Evolutionary conservation across 2,797 vertebrate species (phyloP).

Genomic region (Spinibarbus caldwelli): DNA sequence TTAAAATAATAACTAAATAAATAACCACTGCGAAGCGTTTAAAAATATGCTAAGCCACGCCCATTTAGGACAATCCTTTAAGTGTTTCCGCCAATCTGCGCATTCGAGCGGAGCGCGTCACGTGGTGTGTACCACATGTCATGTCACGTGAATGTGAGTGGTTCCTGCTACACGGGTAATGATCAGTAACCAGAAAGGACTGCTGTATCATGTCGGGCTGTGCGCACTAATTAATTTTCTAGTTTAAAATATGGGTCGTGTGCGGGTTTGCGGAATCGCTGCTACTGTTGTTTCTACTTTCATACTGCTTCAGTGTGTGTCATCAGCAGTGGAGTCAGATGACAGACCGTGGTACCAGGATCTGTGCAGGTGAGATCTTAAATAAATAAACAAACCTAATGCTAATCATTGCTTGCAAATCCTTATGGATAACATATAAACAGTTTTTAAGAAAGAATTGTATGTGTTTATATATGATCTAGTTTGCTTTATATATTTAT

Average conservation of each 20-base stretch:
- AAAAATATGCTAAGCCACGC: not conserved
- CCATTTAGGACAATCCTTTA: accelerated
- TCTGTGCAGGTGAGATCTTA: slow-evolving; percentile 76
- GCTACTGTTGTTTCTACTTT: slow-evolving; percentile 39
- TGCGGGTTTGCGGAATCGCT: slow-evolving; percentile 17
- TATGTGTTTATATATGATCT: not conserved
- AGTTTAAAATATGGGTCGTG: slow-evolving; percentile 62
- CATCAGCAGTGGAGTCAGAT: slow-evolving; percentile 51
- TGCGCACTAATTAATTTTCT: slow-evolving; percentile 49
- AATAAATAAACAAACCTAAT: slow-evolving; percentile 31
- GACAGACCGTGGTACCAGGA: slow-evolving; percentile 73
- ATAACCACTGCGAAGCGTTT: not conserved
- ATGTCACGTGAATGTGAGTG: slow-evolving; percentile 74
- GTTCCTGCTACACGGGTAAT: slow-evolving; percentile 73
- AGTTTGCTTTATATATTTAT: not conserved
- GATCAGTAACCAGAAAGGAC: slow-evolving; percentile 29
- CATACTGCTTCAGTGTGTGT: slow-evolving; percentile 49
- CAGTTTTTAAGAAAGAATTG: not conserved
- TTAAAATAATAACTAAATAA: too few species aligned
- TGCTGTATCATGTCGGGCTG: slow-evolving; percentile 79
- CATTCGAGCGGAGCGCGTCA: not conserved
- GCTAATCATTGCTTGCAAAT: not conserved
- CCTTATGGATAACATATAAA: not conserved
- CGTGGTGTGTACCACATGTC: slow-evolving; percentile 47
- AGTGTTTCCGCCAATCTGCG: not conserved